These are phyloP conservation scores for Artemisiospiza belli DNA, from an alignment of 2,113 vertebrate genomes.

Conservation along the genomic window DNA sequence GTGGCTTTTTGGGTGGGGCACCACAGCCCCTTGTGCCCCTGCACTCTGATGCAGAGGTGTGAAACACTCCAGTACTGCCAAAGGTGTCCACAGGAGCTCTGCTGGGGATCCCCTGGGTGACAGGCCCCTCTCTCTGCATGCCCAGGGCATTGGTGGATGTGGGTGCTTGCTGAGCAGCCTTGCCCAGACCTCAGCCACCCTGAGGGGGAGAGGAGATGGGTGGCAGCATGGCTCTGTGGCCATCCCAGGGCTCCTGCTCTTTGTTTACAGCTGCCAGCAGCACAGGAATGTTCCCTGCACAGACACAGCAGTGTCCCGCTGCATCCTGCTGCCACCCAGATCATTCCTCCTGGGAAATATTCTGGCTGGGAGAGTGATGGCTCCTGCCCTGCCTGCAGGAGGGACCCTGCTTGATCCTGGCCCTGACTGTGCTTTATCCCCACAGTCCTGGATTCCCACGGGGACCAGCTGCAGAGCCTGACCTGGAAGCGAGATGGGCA, in stretches of 20 bases:
- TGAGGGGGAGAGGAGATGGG: not conserved
- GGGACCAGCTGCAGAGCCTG: slow-evolving; percentile 86
- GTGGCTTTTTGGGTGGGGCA: not conserved
- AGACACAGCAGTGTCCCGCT: accelerated
- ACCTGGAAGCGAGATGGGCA: slow-evolving; percentile 88
- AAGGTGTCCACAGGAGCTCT: not conserved
- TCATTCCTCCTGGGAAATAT: not conserved
- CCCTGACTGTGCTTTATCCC: not conserved
- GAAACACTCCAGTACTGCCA: accelerated
- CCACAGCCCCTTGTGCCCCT: accelerated
- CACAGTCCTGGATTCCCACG: slow-evolving; percentile 83
- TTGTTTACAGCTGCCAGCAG: accelerated
- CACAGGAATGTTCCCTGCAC: accelerated
- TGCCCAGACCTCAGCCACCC: not conserved
- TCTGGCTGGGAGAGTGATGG: not conserved
- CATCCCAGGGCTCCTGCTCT: not conserved
- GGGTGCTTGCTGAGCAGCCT: not conserved
- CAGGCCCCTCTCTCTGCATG: not conserved
- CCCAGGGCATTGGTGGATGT: accelerated
- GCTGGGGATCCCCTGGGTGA: not conserved
- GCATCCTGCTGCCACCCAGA: not conserved
- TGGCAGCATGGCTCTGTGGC: accelerated
- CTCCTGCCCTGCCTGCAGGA: not conserved
- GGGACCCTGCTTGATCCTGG: not conserved
- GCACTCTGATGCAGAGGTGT: accelerated